phyloP scores from a whole-genome alignment of 2,888 invertebrate genomes.

The Apodemia mormo region DNA sequence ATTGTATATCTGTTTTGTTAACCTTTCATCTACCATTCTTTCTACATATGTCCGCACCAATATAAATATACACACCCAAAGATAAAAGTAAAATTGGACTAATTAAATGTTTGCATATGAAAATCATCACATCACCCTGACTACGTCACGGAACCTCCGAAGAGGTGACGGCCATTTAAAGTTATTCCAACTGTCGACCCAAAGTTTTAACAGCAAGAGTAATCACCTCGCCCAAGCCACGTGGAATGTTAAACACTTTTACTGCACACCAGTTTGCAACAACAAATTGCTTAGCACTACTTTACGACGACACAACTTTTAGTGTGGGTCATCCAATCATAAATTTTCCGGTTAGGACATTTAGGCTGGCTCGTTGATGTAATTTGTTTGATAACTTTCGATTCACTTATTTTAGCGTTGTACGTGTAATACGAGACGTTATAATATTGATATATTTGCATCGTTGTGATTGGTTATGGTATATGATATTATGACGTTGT shows the following conservation, averaged over 20 bases:
- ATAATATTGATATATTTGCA: no score
- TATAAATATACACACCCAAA: no score
- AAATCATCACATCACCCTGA: no score
- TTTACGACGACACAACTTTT: constrained; percentile 5
- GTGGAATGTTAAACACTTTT: constrained; percentile 15
- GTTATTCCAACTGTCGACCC: not conserved
- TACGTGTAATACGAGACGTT: no score
- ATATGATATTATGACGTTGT: no score
- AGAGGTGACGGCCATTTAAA: not conserved
- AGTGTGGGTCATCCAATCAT: constrained; percentile 7
- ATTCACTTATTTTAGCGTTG: not conserved
- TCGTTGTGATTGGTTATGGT: no score
- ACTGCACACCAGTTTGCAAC: not conserved
- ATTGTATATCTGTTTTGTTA: no score
- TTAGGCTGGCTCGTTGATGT: not conserved
- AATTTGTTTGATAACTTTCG: not conserved
- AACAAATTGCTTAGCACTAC: not conserved
- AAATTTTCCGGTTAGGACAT: not conserved
- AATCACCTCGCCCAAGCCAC: not conserved
- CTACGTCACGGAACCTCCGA: not conserved
- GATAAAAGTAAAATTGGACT: no score
- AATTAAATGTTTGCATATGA: no score
- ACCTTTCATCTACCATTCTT: no score
- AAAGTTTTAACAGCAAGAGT: constrained; percentile 3
- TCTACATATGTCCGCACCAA: no score